Evolutionary conservation across 1,140 invertebrate genomes (phyloP), one percentile per base, ranked within the genome.

Genomic region (Ectropis grisescens): DNA sequence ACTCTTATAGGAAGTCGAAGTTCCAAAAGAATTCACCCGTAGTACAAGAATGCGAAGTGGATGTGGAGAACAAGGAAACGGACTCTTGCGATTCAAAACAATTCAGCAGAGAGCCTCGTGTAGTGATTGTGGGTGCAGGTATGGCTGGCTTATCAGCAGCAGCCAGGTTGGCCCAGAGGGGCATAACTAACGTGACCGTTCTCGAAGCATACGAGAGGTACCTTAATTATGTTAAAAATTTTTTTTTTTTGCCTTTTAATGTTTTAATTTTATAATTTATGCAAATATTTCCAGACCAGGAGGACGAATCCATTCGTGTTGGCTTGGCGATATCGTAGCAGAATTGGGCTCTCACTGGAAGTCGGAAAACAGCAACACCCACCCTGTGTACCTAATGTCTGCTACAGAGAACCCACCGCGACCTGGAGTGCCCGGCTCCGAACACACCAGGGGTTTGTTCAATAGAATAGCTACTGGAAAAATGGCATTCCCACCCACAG

Each of bases 191-290:
- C 61, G 81, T 90, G 31, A 85, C 82, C 1, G 67, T 91, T 29
- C 58, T 91, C 12, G 89, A 91, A 81, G 89, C 89, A 1, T 86
- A 87, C 22, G 86, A 89, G 58, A 86, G 89, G 89, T 90, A n/a
- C n/a, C n/a, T n/a, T n/a, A n/a, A n/a, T n/a, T n/a, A n/a, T 67
- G 26, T 12, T 14, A 13, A 2, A 29, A 24, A 6, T 8, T 13
- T 16, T 29, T 33, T 4, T 3, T n/a, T n/a, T n/a, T n/a, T n/a
- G n/a, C n/a, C n/a, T n/a, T 14, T 33, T 35, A 28, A 3, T n/a
- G 16, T 19, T 19, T 3, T 19, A 4, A 19, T 19, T 19, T 19
- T 19, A 4, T 19, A 8, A 4, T 19, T 19, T 8, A 19, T 8
- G n/a, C n/a, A n/a, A n/a, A n/a, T n/a, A 6, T 32, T 58, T 58